These are phyloP conservation scores for Mesorhabditis spiculigera DNA, from an alignment of 2,888 invertebrate genomes.

Conservation along the genomic window DNA sequence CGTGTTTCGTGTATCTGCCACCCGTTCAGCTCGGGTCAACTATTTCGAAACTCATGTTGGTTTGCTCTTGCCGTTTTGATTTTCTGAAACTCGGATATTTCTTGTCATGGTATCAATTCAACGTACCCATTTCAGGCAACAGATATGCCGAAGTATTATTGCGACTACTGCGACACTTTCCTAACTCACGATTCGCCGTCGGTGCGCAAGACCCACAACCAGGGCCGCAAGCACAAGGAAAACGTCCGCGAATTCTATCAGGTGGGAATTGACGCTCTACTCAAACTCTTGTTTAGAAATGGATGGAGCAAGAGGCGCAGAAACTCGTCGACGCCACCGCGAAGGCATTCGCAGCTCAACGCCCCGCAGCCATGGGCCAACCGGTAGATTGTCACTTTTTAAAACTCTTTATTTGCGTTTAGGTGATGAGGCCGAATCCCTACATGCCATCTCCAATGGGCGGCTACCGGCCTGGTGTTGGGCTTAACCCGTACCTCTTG, in stretches of 20 bases:
- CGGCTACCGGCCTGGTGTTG: no score
- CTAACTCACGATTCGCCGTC: constrained; percentile 97
- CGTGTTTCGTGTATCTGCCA: background rate
- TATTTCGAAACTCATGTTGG: constrained; percentile 7
- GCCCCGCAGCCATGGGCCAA: background rate
- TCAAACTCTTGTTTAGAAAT: constrained; percentile 70
- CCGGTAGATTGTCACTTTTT: no score
- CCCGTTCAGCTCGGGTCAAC: constrained; percentile 5
- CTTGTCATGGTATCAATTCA: background rate
- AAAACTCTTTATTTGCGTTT: no score
- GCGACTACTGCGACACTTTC: constrained; percentile 99
- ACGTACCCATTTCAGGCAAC: background rate
- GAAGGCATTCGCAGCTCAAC: constrained; percentile 31
- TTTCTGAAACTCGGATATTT: constrained; percentile 10
- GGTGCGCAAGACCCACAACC: constrained; percentile 97
- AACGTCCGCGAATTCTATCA: constrained; percentile 99
- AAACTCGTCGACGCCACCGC: constrained; percentile 79
- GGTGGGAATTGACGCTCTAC: constrained; percentile 16
- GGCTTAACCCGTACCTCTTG: no score
- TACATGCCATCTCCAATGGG: no score
- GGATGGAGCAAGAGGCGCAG: constrained; percentile 99
- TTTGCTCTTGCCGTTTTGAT: constrained; percentile 9
- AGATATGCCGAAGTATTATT: constrained; percentile 78
- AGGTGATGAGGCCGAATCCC: no score
- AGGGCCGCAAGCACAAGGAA: constrained; percentile 97